These are phyloP conservation scores for Coenonympha glycerion DNA, from an alignment of 2,888 invertebrate species.

Conservation along the genomic window DNA sequence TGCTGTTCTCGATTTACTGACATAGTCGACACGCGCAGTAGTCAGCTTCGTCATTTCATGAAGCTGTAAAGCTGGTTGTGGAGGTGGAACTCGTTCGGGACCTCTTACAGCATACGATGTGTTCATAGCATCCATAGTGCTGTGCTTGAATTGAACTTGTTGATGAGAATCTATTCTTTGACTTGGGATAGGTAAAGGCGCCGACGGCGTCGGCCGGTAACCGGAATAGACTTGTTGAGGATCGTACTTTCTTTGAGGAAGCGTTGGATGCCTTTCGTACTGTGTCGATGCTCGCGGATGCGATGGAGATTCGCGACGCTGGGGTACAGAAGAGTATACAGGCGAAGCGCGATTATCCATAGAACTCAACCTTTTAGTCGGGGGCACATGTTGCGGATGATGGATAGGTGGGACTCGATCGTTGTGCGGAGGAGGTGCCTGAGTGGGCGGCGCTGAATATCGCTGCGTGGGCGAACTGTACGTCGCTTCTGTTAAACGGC, in stretches of 20 bases:
- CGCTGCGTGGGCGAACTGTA: conserved; percentile 56
- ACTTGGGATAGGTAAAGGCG: conserved; percentile 50
- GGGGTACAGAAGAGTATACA: conserved; percentile 48
- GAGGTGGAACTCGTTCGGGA: conserved; percentile 52
- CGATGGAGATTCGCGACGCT: conserved; percentile 57
- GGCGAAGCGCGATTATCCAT: conserved; percentile 50
- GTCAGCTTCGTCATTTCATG: conserved; percentile 50
- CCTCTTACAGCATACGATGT: conserved; percentile 51
- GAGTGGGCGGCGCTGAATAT: conserved; percentile 46
- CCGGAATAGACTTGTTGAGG: conserved; percentile 66
- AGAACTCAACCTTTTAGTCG: conserved; percentile 45
- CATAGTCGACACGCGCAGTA: conserved; percentile 49
- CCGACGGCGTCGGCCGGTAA: conserved; percentile 51
- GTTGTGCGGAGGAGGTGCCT: conserved; percentile 62
- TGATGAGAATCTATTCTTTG: conserved; percentile 58
- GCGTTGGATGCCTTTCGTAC: conserved; percentile 55
- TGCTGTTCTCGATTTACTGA: conserved; percentile 43
- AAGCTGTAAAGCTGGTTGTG: conserved; percentile 46
- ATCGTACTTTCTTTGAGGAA: conserved; percentile 62
- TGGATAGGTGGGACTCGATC: conserved; percentile 70
- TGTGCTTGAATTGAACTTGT: conserved; percentile 54
- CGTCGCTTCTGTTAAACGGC: conserved; percentile 53
- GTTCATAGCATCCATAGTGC: conserved; percentile 46
- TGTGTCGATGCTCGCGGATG: conserved; percentile 48
- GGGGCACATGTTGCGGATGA: conserved; percentile 51